A percentile compares a stretch with the other conserved stretches of the same genome.
These are phyloP conservation scores for Etheostoma perlongum DNA, from an alignment of 2,797 vertebrate genomes.

Conservation along the genomic window DNA sequence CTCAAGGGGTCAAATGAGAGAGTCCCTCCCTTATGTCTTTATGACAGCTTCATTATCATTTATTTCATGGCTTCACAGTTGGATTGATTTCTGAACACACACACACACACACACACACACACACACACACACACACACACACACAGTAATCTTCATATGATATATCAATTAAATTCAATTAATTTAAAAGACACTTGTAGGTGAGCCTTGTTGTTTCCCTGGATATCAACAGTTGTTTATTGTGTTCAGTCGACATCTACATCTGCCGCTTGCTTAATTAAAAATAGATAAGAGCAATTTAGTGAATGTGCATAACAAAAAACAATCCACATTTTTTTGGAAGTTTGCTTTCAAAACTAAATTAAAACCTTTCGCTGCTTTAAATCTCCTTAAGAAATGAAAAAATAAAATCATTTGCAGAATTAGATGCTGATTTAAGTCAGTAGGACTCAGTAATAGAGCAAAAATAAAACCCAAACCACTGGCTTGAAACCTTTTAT, in stretches of 20 bases:
- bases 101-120: no score
- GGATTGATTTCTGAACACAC: not conserved
- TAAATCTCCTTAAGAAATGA: not conserved
- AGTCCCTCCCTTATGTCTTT: no score
- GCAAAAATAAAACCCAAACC: not conserved
- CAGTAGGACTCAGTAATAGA: not conserved
- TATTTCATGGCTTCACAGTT: not conserved
- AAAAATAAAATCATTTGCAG: not conserved
- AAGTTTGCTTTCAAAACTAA: not conserved
- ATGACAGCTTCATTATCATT: not conserved
- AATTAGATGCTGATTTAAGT: not conserved
- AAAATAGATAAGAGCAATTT: not conserved
- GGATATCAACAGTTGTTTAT: not conserved
- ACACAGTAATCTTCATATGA: not conserved
- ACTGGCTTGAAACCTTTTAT: slow-evolving; percentile 35
- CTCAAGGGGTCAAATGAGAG: slow-evolving; percentile 44
- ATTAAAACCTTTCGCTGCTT: not conserved
- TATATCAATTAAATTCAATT: not conserved
- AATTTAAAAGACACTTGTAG: not conserved
- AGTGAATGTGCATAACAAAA: not conserved
- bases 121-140: no score
- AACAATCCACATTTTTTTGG: not conserved
- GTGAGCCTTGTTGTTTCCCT: not conserved
- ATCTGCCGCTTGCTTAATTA: not conserved
- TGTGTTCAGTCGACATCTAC: not conserved